Evolutionary conservation across 2,113 vertebrate species (phyloP), one percentile per base, ranked within the genome.

Genomic region (Pluvialis apricaria): DNA sequence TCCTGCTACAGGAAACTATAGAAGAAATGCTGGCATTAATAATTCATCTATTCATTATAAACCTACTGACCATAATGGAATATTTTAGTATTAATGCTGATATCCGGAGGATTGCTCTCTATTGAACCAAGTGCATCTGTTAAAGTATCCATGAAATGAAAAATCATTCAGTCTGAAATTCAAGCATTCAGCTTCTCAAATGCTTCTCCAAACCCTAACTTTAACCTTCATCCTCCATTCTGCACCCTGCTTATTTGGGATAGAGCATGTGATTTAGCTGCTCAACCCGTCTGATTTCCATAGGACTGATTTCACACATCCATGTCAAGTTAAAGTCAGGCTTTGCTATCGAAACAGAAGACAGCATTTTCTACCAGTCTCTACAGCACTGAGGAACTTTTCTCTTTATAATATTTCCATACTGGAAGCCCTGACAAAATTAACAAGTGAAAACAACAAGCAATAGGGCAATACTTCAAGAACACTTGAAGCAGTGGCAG

Each of bases 81-180:
- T 95, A 92, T 94, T 90, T 96, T 86, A 95, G 49, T 85, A 88
- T 86, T 96, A 96, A 93, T 93, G 49, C 24, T 86, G 64, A 90
- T 89, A 86, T 93, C 45, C 34, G 68, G 57, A 91, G 52, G 60
- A 95, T 79, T 94, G 15, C 22, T 95, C 61, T 84, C 58, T 80
- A 40, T 81, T 92, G 64, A 94, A 88, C 52, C 34, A 89, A 78
- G 31, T 45, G 10, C 15, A 55, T 88, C 32, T 78, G 36, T 84
- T 96, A 93, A 97, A 96, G 65, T 94, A 94, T 60, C 94, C 52
- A 77, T 92, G 45, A 96, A 96, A 94, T 84, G 42, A 95, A 94
- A 92, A 95, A 64, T 81, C 60, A 76, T 96, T 94, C 69, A 58
- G 32, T 91, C 44, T 49, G 57, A 89, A 88, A 89, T 80, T 94